Percentiles rank a stretch among this genome's conserved stretches.
phyloP scores from a whole-genome alignment of 2,888 invertebrate species.

The Gisinianus flammeolus region DNA sequence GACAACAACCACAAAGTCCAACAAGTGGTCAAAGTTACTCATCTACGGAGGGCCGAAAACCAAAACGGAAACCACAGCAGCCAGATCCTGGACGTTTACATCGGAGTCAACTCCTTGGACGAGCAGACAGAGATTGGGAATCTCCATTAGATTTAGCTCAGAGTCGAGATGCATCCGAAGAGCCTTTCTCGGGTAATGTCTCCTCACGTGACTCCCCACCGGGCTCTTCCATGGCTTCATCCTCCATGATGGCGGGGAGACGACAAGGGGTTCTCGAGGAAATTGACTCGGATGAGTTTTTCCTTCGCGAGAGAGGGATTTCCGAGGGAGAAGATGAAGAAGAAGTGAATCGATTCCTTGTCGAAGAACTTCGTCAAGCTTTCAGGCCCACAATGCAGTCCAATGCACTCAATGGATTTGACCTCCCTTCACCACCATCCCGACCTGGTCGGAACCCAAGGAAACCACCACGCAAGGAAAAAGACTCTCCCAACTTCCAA shows the following conservation, averaged over 20 bases:
- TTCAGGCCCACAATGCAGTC: conserved; percentile 64
- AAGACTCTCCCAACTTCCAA: conserved; percentile 51
- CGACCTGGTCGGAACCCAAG: conserved; percentile 49
- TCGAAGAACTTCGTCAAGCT: conserved; percentile 79
- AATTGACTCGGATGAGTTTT: conserved; percentile 86
- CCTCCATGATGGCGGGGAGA: conserved; percentile 45
- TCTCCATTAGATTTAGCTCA: conserved; percentile 52
- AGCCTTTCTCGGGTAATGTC: conserved; percentile 49
- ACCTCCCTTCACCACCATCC: conserved; percentile 67
- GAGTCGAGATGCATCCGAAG: conserved; percentile 56
- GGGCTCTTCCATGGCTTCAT: conserved; percentile 54
- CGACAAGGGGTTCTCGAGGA: conserved; percentile 72
- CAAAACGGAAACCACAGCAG: neutral
- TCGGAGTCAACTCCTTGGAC: conserved; percentile 51
- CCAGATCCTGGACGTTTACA: conserved; percentile 25
- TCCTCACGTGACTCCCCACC: conserved; percentile 53
- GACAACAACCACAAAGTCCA: neutral
- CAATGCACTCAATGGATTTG: conserved; percentile 64
- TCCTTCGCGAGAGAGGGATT: conserved; percentile 79
- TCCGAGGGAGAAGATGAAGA: conserved; percentile 76
- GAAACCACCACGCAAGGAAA: conserved; percentile 53
- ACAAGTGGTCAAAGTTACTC: neutral
- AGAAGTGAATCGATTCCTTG: conserved; percentile 77
- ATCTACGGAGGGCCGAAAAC: neutral
- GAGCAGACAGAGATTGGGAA: conserved; percentile 57